These are phyloP conservation scores for Galemys pyrenaicus DNA, from an alignment of 2,113 vertebrate species.

Conservation along the genomic window DNA sequence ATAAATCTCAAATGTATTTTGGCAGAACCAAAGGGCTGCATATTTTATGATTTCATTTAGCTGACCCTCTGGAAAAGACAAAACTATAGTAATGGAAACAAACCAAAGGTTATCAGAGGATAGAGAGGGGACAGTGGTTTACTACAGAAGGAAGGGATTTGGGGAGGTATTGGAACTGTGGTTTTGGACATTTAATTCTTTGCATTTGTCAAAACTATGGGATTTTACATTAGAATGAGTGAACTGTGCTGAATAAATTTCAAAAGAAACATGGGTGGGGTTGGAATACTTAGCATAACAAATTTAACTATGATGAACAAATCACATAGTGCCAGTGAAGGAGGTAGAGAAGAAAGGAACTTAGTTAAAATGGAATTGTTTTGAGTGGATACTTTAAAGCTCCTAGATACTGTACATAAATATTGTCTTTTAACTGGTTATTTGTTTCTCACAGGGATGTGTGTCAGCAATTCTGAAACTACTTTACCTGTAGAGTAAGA, in stretches of 20 bases:
- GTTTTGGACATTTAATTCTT: background rate
- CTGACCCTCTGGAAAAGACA: background rate
- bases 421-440: background rate
- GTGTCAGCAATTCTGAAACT: background rate
- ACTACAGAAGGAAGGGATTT: background rate
- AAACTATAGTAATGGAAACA: background rate
- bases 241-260: background rate
- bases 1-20: background rate
- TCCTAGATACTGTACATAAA: background rate
- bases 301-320: background rate
- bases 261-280: background rate
- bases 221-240: background rate
- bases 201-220: background rate
- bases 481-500: background rate
- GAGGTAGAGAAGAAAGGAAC: background rate
- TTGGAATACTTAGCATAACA: background rate
- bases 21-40: background rate
- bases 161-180: background rate
- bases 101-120: background rate
- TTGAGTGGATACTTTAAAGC: background rate
- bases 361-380: background rate
- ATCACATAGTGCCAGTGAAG: background rate
- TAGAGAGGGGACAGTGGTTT: background rate
- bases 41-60: background rate
- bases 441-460: background rate